phyloP scores from a whole-genome alignment of 2,113 vertebrate genomes.

The Triplophysa dalaica region DNA sequence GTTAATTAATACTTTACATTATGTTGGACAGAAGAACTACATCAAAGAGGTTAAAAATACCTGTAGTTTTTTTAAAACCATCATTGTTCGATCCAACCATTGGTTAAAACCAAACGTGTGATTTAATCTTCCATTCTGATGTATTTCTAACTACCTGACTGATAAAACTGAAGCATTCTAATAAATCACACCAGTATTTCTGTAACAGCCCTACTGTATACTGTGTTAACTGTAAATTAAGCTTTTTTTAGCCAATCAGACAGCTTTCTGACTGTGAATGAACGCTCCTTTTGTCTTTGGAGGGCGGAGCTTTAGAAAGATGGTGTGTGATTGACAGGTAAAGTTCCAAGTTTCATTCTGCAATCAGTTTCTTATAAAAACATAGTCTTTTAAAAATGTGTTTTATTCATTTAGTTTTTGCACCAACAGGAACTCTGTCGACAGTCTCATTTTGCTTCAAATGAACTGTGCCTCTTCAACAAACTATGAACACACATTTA shows the following conservation, averaged over 20 bases:
- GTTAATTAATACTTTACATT: conserved; percentile 52
- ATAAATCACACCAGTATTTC: neutral
- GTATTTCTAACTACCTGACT: too few species aligned
- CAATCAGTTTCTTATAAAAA: neutral
- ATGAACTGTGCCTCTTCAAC: conserved; percentile 12
- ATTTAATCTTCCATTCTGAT: too few species aligned
- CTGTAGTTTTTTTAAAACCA: conserved; percentile 70
- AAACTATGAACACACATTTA: conserved; percentile 3
- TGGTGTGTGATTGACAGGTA: too few species aligned
- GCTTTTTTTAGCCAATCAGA: too few species aligned
- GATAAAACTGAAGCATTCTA: too few species aligned
- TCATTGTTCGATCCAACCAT: neutral
- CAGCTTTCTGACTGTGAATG: too few species aligned
- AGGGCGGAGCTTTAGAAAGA: too few species aligned
- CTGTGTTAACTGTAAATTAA: neutral
- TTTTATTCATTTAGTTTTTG: too few species aligned
- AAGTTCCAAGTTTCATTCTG: neutral
- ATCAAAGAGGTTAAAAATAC: conserved; percentile 61
- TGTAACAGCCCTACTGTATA: neutral
- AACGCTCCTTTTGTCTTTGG: too few species aligned
- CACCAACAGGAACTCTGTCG: too few species aligned
- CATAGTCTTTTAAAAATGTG: neutral
- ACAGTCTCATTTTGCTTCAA: too few species aligned
- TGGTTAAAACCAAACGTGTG: too few species aligned
- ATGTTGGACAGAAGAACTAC: conserved; percentile 66